A percentile compares a stretch with the other conserved stretches of the same genome.
Evolutionary conservation across 1,140 invertebrate genomes (phyloP).

Genomic region (Anadara kagoshimensis): DNA sequence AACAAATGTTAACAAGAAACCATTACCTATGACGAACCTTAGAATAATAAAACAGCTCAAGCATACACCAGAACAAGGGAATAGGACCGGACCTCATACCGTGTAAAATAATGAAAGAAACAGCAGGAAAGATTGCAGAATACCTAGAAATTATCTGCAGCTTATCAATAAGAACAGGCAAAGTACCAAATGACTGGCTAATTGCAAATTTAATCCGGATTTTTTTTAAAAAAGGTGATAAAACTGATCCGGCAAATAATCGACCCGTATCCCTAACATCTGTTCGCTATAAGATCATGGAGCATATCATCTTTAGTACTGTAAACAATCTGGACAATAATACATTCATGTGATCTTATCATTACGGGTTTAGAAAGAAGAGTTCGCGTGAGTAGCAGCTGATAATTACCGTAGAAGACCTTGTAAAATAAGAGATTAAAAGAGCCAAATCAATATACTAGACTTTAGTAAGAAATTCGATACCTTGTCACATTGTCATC

Average conservation of each 20-base stretch:
- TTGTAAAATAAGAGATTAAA: conserved; percentile 3
- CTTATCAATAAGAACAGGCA: not conserved
- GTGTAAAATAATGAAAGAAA: conserved; percentile 14
- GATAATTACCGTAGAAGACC: conserved; percentile 3
- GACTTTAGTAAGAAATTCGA: too few relatives aligned
- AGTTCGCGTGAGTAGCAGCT: not conserved
- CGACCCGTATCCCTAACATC: conserved; percentile 8
- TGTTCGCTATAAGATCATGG: conserved; percentile 14
- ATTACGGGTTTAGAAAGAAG: conserved; percentile 1
- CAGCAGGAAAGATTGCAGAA: conserved; percentile 9
- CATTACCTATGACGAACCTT: not conserved
- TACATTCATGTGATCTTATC: not conserved
- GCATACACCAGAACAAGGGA: conserved; percentile 11
- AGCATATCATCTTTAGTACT: conserved; percentile 3
- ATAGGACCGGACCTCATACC: conserved; percentile 26
- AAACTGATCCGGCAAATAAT: conserved; percentile 11
- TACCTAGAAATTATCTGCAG: not conserved
- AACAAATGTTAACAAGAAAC: not conserved
- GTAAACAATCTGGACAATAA: not conserved
- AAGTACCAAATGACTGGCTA: conserved; percentile 2
- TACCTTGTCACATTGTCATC: too few relatives aligned
- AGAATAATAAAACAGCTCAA: conserved; percentile 1
- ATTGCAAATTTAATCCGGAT: too few relatives aligned
- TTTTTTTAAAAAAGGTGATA: conserved; percentile 28
- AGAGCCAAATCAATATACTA: not conserved